phyloP scores from a whole-genome alignment of 1,140 invertebrate genomes.

The roundworm (Caenorhabditis elegans) region WBcel235 BX284603.4:5172501-5173000 shows the following conservation, averaged over 20 bases:
- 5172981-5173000: not conserved
- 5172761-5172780: not conserved
- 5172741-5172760: not conserved
- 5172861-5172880: not conserved
- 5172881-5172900: not conserved
- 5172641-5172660: no score
- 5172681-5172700: not conserved
- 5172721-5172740: not conserved
- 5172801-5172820: not conserved
- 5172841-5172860: not conserved
- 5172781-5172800: not conserved
- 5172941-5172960: not conserved
- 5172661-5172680: not conserved
- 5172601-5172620: not conserved
- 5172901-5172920: not conserved
- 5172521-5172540: no score
- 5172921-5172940: not conserved
- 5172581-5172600: no score
- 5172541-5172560: no score
- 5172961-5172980: not conserved
- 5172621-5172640: not conserved
- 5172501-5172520: no score
- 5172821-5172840: not conserved
- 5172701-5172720: not conserved
- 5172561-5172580: no score